Evolutionary conservation across 1,140 invertebrate genomes (phyloP).

Genomic region (Apocrypta bakeri): DNA sequence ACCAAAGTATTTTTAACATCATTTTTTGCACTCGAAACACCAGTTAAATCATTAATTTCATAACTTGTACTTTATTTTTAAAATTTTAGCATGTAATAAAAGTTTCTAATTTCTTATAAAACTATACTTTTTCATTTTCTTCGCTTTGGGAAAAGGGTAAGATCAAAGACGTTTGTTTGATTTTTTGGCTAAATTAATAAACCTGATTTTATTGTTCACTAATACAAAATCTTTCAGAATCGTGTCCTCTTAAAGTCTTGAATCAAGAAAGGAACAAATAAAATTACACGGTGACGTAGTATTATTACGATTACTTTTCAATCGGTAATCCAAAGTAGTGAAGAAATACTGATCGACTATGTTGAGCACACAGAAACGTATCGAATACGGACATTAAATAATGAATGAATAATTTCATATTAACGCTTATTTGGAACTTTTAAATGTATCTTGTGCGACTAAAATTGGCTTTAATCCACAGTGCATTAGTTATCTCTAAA

Average conservation of each 20-base stretch:
- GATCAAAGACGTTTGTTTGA: background rate
- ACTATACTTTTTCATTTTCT: background rate
- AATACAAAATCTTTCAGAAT: slow-evolving; percentile 37
- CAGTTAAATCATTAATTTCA: background rate
- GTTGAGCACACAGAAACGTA: too few species aligned
- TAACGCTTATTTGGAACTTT: slow-evolving; percentile 33
- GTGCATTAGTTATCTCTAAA: slow-evolving; percentile 46
- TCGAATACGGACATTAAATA: slow-evolving; percentile 14
- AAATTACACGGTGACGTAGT: background rate
- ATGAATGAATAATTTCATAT: slow-evolving; percentile 26
- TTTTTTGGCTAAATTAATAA: slow-evolving; percentile 16
- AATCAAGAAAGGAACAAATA: slow-evolving; percentile 22
- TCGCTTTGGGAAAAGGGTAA: background rate
- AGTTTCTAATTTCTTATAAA: slow-evolving; percentile 19
- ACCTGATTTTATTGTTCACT: slow-evolving; percentile 43
- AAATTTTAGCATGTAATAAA: slow-evolving; percentile 42
- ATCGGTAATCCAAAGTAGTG: too few species aligned
- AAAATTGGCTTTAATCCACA: slow-evolving; percentile 50
- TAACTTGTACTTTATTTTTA: slow-evolving; percentile 7
- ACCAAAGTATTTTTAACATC: slow-evolving; percentile 34
- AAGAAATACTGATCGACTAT: too few species aligned
- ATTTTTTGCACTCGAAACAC: background rate
- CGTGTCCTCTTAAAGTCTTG: slow-evolving; percentile 1
- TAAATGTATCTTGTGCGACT: slow-evolving; percentile 50
- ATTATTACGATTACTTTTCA: background rate